Conservation (phyloP, 2,113 vertebrate species). For the Merops nubicus region DNA sequence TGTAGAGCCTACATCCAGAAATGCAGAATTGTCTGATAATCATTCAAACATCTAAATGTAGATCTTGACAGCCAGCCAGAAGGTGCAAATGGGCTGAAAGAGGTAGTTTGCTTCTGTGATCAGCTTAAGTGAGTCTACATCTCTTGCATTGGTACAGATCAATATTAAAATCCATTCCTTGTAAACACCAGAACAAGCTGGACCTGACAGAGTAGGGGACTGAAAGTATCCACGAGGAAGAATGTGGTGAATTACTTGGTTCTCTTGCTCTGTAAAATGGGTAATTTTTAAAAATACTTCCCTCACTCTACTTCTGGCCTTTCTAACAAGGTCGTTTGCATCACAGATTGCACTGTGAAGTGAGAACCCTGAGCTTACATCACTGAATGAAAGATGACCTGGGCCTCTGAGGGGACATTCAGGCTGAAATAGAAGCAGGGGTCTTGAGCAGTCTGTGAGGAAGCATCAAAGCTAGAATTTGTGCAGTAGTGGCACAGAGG, state of each 20-base stretch:
- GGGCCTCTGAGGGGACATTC: background rate
- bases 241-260: background rate
- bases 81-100: background rate
- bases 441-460: background rate
- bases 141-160: background rate
- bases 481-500: background rate
- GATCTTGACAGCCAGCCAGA: background rate
- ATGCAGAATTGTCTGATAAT: background rate
- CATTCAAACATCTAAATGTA: fast-evolving
- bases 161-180: background rate
- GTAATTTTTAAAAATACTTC: background rate
- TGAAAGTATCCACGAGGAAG: background rate
- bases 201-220: background rate
- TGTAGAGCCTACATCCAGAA: background rate
- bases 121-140: background rate
- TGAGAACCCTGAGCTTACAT: background rate
- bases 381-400: background rate
- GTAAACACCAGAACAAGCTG: background rate
- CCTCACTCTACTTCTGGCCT: background rate
- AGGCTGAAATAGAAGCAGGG: background rate
- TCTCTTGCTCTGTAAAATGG: background rate
- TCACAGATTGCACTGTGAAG: background rate
- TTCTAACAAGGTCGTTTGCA: background rate
- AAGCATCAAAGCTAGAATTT: background rate
- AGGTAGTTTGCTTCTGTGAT: background rate